A percentile compares a stretch with the other conserved stretches of the same genome.
Evolutionary conservation across 2,797 vertebrate genomes (phyloP).

Genomic region (Lagocephalus sceleratus): DNA sequence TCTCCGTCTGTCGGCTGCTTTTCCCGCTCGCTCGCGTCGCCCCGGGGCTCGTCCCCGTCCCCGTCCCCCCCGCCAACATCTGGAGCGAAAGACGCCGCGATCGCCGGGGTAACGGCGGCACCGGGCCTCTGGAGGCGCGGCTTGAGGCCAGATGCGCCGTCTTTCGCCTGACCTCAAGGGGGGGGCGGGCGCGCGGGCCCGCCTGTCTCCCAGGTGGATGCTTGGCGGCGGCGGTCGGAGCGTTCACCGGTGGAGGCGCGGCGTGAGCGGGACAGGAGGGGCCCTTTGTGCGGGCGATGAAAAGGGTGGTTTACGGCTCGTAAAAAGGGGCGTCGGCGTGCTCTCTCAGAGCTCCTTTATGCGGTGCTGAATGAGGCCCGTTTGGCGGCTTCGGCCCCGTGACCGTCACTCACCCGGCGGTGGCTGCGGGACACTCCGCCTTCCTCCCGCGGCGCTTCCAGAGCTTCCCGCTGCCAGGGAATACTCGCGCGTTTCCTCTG

Average conservation of each 20-base stretch:
- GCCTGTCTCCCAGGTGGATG: not conserved
- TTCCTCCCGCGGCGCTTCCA: not conserved
- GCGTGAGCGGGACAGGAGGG: too few species aligned
- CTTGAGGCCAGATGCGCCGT: too few species aligned
- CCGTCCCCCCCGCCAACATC: too few species aligned
- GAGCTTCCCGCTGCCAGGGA: not conserved
- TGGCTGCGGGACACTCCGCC: not conserved
- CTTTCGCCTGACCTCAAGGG: too few species aligned
- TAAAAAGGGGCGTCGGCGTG: constrained; percentile 41
- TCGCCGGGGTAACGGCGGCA: too few species aligned
- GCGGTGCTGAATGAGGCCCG: constrained; percentile 39
- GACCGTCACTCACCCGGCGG: constrained; percentile 13
- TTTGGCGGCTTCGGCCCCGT: constrained; percentile 32
- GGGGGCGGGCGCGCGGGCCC: too few species aligned
- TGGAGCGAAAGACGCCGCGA: too few species aligned
- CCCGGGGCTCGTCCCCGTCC: too few species aligned
- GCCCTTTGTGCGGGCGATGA: not conserved
- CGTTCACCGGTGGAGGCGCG: not conserved
- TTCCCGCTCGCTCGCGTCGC: too few species aligned
- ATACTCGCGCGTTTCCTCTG: not conserved
- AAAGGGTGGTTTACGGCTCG: constrained; percentile 41
- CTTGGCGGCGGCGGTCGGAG: too few species aligned
- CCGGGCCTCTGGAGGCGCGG: too few species aligned
- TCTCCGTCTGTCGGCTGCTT: too few species aligned
- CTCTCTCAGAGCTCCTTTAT: constrained; percentile 23